Conservation (phyloP, 2,113 vertebrate species). For the Amazona guildingii region DNA sequence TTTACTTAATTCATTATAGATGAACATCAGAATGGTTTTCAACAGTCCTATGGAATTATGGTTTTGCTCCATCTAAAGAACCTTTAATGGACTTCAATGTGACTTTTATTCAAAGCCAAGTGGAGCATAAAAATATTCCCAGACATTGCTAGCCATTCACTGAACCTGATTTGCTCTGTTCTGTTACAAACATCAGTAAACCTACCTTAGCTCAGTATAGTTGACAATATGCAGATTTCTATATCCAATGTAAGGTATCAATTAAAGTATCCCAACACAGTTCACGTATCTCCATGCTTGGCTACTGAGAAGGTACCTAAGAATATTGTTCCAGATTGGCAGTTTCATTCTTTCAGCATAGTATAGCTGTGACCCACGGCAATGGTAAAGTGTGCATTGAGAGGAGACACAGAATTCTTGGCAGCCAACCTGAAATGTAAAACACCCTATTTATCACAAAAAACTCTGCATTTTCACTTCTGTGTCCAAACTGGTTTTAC, state of each 20-base stretch:
- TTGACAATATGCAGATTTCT: not conserved
- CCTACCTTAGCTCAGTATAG: not conserved
- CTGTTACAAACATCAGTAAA: not conserved
- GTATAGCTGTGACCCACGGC: not conserved
- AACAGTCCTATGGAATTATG: not conserved
- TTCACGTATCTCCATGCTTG: not conserved
- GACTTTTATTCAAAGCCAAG: not conserved
- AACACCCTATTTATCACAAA: not conserved
- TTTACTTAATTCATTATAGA: not conserved
- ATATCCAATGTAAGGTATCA: not conserved
- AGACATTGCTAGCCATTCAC: not conserved
- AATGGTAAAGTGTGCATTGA: not conserved
- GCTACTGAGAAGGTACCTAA: not conserved
- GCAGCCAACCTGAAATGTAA: not conserved
- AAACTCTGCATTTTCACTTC: not conserved
- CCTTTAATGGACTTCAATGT: not conserved
- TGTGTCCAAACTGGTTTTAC: not conserved
- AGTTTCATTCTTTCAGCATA: not conserved
- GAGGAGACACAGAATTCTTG: not conserved
- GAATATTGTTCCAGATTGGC: not conserved
- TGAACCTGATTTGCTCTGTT: not conserved
- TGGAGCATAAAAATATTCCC: not conserved
- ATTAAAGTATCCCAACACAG: not conserved
- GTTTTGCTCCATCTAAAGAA: not conserved
- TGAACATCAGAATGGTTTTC: not conserved